Evolutionary conservation across 1,140 invertebrate genomes (phyloP).

Genomic region (Lordiphosa collinella): DNA sequence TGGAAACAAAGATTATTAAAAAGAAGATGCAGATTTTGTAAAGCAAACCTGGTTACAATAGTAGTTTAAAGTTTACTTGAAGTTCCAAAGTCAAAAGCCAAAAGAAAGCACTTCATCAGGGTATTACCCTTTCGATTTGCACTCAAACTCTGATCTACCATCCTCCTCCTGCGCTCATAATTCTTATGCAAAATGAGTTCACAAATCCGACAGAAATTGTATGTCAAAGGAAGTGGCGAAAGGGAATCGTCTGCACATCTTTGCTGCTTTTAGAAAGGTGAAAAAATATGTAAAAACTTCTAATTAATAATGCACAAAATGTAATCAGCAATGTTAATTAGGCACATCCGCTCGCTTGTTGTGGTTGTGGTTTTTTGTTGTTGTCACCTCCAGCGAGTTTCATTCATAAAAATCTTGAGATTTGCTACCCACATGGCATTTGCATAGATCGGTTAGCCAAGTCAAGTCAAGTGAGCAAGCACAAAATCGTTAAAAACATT

Average conservation of each 20-base stretch:
- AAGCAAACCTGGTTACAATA: no score
- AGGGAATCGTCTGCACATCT: not conserved
- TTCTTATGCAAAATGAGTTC: no score
- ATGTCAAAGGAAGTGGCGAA: no score
- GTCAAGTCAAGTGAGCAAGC: conserved; percentile 55
- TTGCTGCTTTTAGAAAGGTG: not conserved
- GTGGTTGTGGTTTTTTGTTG: conserved; percentile 10
- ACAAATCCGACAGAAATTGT: no score
- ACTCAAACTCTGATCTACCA: no score
- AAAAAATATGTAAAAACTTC: conserved; percentile 40
- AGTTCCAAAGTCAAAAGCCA: no score
- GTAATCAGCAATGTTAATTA: conserved; percentile 74
- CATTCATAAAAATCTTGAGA: conserved; percentile 67
- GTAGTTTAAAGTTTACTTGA: no score
- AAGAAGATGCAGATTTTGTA: no score
- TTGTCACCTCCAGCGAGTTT: conserved; percentile 30
- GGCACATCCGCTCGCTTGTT: conserved; percentile 63
- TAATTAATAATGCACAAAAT: conserved; percentile 73
- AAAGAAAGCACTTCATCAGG: no score
- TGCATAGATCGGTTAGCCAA: conserved; percentile 62
- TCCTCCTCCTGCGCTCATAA: no score
- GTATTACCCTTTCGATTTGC: no score
- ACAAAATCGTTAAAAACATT: conserved; percentile 68
- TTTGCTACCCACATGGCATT: conserved; percentile 61
- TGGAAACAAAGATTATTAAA: no score